Conservation (phyloP, 1,140 invertebrate species). For the Nasonia vitripennis region DNA sequence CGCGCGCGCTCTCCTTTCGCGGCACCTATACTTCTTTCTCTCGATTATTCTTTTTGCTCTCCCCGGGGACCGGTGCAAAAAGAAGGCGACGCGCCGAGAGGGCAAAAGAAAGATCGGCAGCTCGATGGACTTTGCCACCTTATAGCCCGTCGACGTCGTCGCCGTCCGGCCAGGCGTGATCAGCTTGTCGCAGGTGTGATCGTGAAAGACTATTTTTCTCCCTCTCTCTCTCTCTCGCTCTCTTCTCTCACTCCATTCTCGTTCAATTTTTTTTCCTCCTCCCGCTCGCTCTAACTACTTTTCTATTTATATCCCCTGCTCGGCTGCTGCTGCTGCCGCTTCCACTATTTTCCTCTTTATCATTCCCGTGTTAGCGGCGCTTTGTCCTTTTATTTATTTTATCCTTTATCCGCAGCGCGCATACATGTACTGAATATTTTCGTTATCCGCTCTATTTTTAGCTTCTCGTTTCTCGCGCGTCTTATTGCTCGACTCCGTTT, state of each 20-base stretch:
- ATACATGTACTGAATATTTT: not conserved
- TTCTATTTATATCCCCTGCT: not conserved
- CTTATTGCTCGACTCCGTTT: not conserved
- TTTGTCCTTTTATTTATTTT: not conserved
- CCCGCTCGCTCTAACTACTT: not conserved
- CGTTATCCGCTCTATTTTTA: not conserved
- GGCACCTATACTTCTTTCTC: not conserved
- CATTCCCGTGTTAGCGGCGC: not conserved
- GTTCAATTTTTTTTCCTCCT: not conserved
- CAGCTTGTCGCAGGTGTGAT: slow-evolving; percentile 37
- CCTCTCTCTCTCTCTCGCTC: not conserved
- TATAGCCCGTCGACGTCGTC: not conserved
- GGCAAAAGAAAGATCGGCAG: slow-evolving; percentile 5
- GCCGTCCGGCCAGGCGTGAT: not conserved
- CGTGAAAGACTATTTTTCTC: slow-evolving; percentile 16
- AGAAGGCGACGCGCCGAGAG: not conserved
- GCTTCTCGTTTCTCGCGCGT: not conserved
- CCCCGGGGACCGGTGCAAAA: not conserved
- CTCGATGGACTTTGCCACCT: slow-evolving; percentile 6
- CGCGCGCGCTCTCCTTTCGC: not conserved
- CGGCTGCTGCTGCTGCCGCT: not conserved
- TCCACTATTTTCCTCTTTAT: slow-evolving; percentile 17
- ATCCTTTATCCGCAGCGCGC: too few relatives aligned
- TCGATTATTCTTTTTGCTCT: not conserved
- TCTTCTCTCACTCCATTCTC: not conserved